Conservation (phyloP, 2,888 invertebrate genomes). For the Notocelia uddmanniana region DNA sequence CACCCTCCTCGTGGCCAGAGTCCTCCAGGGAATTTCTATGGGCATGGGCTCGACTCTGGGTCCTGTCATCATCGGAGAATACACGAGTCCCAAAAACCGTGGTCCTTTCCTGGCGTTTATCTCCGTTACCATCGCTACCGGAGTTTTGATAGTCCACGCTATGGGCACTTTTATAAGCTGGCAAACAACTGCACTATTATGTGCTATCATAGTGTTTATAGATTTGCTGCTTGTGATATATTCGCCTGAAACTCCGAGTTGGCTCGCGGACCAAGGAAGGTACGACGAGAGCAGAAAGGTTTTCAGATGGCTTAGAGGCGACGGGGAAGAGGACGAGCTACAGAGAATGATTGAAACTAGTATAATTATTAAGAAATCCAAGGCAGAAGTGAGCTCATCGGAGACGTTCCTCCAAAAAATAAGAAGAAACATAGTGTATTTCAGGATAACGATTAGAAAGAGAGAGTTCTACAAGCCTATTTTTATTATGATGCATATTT, state of each 20-base stretch:
- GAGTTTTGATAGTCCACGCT: constrained; percentile 85
- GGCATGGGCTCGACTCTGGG: constrained; percentile 78
- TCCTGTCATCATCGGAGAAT: constrained; percentile 82
- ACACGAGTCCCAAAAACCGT: constrained; percentile 83
- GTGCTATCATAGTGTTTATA: constrained; percentile 70
- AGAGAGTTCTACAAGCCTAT: constrained; percentile 69
- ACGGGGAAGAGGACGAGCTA: constrained; percentile 68
- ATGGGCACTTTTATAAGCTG: constrained; percentile 85
- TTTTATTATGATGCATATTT: constrained; percentile 67
- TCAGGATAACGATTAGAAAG: constrained; percentile 56
- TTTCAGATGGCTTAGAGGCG: constrained; percentile 84
- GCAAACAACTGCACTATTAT: constrained; percentile 80
- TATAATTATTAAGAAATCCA: constrained; percentile 60
- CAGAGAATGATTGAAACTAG: constrained; percentile 66
- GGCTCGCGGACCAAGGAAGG: constrained; percentile 85
- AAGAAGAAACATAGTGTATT: constrained; percentile 51
- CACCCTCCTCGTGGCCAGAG: constrained; percentile 61
- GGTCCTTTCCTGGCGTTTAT: constrained; percentile 85
- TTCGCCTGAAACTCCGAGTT: constrained; percentile 87
- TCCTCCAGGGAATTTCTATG: constrained; percentile 72
- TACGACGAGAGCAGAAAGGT: constrained; percentile 80
- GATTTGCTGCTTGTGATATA: constrained; percentile 69
- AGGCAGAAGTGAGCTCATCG: constrained; percentile 51
- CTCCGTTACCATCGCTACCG: constrained; percentile 83
- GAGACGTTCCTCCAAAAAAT: constrained; percentile 49